Evolutionary conservation across 2,888 invertebrate genomes (phyloP), one percentile per base, ranked within the genome.

Genomic region (Bedellia somnulentella): DNA sequence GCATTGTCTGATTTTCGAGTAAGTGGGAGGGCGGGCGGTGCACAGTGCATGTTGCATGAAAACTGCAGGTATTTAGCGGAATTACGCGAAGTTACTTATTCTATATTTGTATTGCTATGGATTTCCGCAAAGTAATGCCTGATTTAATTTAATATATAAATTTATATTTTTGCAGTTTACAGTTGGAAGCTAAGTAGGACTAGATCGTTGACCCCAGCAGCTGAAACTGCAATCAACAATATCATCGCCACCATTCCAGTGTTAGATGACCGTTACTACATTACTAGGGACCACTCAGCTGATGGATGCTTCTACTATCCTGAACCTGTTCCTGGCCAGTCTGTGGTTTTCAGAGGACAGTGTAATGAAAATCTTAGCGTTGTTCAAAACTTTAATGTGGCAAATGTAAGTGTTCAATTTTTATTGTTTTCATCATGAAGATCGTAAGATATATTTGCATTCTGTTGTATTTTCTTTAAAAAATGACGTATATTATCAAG

Each of bases 101-200:
- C n/a, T n/a, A n/a, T n/a, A n/a, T n/a, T n/a, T n/a, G n/a, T n/a
- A n/a, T n/a, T n/a, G n/a, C n/a, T n/a, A n/a, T n/a, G n/a, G n/a
- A n/a, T n/a, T n/a, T n/a, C n/a, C n/a, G n/a, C n/a, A n/a, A n/a
- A n/a, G n/a, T n/a, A n/a, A n/a, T 38, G 18, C 14, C 2, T 10
- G 15, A 8, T 15, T 6, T n/a, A 10, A 14, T 18, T 4, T 15
- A 23, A 14, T 15, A 4, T 10, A 10, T 24, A 24, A 16, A n/a
- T 25, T 46, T 15, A 15, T 31, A 21, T 30, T 22, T 32, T 33
- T 42, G 23, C 36, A 52, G 54, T 54, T 3, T 43, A 38, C 40
- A 62, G 63, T 30, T 68, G 68, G 68, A 67, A 67, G 36, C 40
- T 70, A 0, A 63, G 67, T 34, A 51, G 58, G 12, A 43, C 50